Conservation (phyloP, 2,888 invertebrate genomes). For the Emesis russula region DNA sequence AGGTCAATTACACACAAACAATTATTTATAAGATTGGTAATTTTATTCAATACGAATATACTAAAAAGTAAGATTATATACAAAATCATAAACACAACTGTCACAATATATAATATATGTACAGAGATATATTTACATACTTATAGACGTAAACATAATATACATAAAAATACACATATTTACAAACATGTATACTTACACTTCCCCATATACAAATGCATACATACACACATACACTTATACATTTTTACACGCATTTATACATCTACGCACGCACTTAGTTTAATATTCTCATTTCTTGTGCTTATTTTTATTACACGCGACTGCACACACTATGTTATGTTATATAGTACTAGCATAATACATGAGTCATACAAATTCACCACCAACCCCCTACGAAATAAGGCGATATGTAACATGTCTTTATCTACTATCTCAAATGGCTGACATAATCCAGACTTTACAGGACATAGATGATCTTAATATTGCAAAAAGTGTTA, state of each 20-base stretch:
- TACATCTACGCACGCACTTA: neutral
- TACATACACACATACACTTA: neutral
- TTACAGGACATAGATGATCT: conserved; percentile 24
- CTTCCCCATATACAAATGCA: neutral
- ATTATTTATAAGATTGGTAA: too few species aligned
- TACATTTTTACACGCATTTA: neutral
- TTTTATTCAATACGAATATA: too few species aligned
- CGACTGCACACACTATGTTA: neutral
- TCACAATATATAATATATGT: too few species aligned
- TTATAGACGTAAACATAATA: too few species aligned
- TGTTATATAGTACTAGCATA: neutral
- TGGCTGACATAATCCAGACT: conserved; percentile 22
- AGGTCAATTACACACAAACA: too few species aligned
- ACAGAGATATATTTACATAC: too few species aligned
- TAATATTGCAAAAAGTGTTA: neutral
- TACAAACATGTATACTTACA: too few species aligned
- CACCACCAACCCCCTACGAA: neutral
- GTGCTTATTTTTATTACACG: neutral
- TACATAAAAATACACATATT: too few species aligned
- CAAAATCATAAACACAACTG: too few species aligned
- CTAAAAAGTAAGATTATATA: too few species aligned
- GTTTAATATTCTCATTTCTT: neutral
- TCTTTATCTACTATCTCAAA: neutral
- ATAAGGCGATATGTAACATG: neutral
- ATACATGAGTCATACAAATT: neutral